Base-by-base conservation (phyloP, 2,888 invertebrate species). In the Aporophyla lueneburgensis region DNA sequence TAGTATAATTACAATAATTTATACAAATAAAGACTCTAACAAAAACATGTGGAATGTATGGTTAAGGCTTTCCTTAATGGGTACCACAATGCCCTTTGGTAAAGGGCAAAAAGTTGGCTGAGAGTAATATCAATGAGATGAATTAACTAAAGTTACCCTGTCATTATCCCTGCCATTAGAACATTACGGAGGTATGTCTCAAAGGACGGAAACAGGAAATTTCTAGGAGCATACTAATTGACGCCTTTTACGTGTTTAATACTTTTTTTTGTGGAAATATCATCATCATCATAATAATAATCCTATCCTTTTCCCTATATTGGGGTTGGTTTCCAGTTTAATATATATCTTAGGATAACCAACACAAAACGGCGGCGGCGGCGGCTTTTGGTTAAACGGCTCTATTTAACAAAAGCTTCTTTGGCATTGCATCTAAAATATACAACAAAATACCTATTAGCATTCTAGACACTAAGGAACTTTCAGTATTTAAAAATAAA, bases 11-110 rank as follows among this genome's bases (percentile, higher is more conserved):
- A 21, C 21, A 24, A 63, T 53, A 58, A 67, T 27, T 14, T 43
- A 58, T 10, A 51, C n/a, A 40, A 40, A 70, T 67, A 40, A 71
- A 68, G 3, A 21, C 49, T 43, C 14, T 0, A 40, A 79, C 46
- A 80, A 79, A 80, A 76, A 54, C 61, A 62, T 72, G 40, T 54
- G 14, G 14, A 54, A 62, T 56, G 73, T 80, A 77, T 73, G n/a
- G 54, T 49, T 49, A 19, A 53, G 46, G 33, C 5, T 61, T 40
- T 46, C 46, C 59, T 14, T 59, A 79, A 71, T 54, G 27, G 40
- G 5, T 16, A 21, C 9, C 51, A 63, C 40, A 56, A 51, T 21
- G 33, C 16, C 51, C 56, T 78, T 46, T 46, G 2, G n/a, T 51
- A n/a, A 53, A 43, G 19, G n/a, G 53, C 21, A 59, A 78, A 77